phyloP scores from a whole-genome alignment of 2,888 invertebrate genomes.

The Elmis aenea region DNA sequence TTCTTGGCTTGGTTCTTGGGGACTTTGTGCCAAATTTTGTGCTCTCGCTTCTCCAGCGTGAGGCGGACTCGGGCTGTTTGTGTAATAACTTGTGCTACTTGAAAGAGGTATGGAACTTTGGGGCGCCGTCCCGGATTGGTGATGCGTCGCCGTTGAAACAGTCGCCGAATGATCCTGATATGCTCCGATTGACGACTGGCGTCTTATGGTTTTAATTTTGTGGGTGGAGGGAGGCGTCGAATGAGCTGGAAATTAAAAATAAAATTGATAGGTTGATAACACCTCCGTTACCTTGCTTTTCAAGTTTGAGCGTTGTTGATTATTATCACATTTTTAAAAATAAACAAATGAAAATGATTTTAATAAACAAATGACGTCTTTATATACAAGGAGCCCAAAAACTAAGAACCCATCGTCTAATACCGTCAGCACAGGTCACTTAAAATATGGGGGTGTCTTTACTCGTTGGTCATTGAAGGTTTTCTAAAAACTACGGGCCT shows the following conservation, averaged over 20 bases:
- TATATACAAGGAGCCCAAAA: too few relatives aligned
- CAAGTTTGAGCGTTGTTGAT: too few relatives aligned
- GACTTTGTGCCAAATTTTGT: slow-evolving; percentile 28
- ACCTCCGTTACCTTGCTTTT: too few relatives aligned
- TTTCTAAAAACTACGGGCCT: too few relatives aligned
- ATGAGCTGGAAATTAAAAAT: slow-evolving; percentile 53
- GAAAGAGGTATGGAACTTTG: slow-evolving; percentile 39
- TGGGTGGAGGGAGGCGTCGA: slow-evolving; percentile 57
- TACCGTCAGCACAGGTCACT: too few relatives aligned
- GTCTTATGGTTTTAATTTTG: slow-evolving; percentile 55
- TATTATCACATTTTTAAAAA: too few relatives aligned
- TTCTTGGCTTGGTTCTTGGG: slow-evolving; percentile 23
- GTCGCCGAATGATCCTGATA: slow-evolving; percentile 52
- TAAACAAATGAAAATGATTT: too few relatives aligned
- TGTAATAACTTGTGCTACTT: slow-evolving; percentile 54
- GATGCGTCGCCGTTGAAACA: slow-evolving; percentile 17
- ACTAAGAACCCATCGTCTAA: too few relatives aligned
- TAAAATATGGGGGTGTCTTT: too few relatives aligned
- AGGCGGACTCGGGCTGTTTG: slow-evolving; percentile 59
- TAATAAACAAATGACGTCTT: too few relatives aligned
- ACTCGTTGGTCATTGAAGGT: too few relatives aligned
- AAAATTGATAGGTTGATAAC: too few relatives aligned
- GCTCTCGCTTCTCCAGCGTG: slow-evolving; percentile 38
- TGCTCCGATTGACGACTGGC: slow-evolving; percentile 59
- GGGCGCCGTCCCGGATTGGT: slow-evolving; percentile 20